Evolutionary conservation across 2,888 invertebrate species (phyloP), one percentile per base, ranked within the genome.

Genomic region (Andrena camellia): DNA sequence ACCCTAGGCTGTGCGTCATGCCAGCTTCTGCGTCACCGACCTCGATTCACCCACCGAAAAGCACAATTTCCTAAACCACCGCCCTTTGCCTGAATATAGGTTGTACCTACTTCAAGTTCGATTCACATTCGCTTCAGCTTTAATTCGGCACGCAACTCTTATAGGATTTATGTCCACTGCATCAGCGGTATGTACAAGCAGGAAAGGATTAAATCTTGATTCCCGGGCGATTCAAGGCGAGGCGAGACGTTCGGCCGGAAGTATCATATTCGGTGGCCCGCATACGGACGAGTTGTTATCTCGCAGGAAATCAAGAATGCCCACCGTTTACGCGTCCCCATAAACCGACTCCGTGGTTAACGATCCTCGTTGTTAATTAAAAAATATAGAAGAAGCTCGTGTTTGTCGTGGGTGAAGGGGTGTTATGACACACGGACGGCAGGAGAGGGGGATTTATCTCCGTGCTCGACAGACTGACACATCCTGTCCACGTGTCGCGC

Each of bases 181-280:
- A 42, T 42, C 42, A 42, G 42, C 42, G 13, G 13, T 17, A 5
- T 42, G 17, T 17, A 13, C 33, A 2, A 54, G 13, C 3, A 13
- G 54, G 5, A 20, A 29, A 23, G 35, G 26, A 50, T 59, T 48
- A 66, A 67, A 81, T 71, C 54, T 67, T 67, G 33, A 68, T 63
- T 59, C 42, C 0, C 52, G 10, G 7, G 2, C 59, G 23, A 57
- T 23, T 57, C 31, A 73, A 71, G 50, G 60, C 64, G 48, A 62
- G 50, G 35, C 42, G 20, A 64, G 69, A 26, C 72, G 26, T 57
- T 71, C 72, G 72, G 76, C 88, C 90, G 90, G 89, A 90, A 91
- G 87, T 86, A 79, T 89, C 78, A 84, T 82, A 88, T 88, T 90
- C 88, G 57, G 71, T 86, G 84, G 85, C 91, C 90, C 91, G 91